Percentiles rank a stretch among this genome's conserved stretches.
These are phyloP conservation scores for Pseudomyrmex dendroicus DNA, from an alignment of 1,140 invertebrate genomes.

Conservation along the genomic window DNA sequence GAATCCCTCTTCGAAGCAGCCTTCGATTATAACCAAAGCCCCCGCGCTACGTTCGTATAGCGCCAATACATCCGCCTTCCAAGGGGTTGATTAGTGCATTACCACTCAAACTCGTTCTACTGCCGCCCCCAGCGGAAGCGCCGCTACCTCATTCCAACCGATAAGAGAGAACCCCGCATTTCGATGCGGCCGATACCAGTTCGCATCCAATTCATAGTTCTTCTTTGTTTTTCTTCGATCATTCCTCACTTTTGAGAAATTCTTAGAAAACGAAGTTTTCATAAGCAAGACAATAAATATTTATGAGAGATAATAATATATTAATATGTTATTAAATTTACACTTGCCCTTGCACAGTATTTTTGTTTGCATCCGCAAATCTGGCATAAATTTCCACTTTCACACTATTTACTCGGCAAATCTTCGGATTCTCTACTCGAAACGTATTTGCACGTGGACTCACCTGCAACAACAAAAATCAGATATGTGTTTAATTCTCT, in stretches of 20 bases:
- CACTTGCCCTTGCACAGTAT: conserved; percentile 27
- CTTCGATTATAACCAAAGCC: conserved; percentile 83
- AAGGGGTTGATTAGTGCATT: conserved; percentile 82
- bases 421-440: conserved; percentile 1
- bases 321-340: conserved; percentile 80
- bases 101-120: conserved; percentile 73
- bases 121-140: conserved; percentile 34
- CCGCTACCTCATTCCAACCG: conserved; percentile 41
- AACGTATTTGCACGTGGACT: conserved; percentile 42
- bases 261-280: conserved; percentile 69
- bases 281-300: conserved; percentile 55
- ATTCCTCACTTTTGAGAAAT: conserved; percentile 69
- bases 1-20: conserved; percentile 73
- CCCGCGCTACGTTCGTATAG: conserved; percentile 71
- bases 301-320: conserved; percentile 66
- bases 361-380: neutral
- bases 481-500: conserved; percentile 53
- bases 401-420: neutral
- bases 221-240: conserved; percentile 27
- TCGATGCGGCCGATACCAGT: conserved; percentile 67
- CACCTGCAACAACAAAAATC: conserved; percentile 69
- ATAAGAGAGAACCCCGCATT: conserved; percentile 61
- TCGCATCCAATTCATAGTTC: conserved; percentile 65
- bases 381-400: conserved; percentile 67
- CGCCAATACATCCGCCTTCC: conserved; percentile 80